Evolutionary conservation across 2,113 vertebrate species (phyloP).

Genomic region (Columba livia): DNA sequence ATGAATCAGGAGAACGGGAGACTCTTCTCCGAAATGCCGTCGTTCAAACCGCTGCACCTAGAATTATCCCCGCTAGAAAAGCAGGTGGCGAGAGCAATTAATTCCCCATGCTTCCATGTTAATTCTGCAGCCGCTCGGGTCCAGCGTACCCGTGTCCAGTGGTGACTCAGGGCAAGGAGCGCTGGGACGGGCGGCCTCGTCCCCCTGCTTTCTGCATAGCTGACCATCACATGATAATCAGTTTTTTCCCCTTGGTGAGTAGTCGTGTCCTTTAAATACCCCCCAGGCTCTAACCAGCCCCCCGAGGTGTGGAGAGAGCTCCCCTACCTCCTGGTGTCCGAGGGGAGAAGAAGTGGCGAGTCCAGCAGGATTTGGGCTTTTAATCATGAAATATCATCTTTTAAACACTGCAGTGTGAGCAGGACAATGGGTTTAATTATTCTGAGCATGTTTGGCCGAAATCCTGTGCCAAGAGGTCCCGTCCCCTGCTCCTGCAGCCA

Average conservation of each 20-base stretch:
- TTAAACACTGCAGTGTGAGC: neutral
- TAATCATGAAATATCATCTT: neutral
- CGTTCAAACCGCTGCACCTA: neutral
- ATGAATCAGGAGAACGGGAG: neutral
- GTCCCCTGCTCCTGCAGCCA: neutral
- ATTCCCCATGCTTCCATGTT: constrained; percentile 73
- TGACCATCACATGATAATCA: constrained; percentile 78
- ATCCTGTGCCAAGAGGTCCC: neutral
- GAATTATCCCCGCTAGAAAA: neutral
- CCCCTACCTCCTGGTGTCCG: neutral
- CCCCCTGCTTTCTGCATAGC: constrained; percentile 62
- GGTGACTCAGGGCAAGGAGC: neutral
- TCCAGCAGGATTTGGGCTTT: neutral
- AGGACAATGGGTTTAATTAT: neutral
- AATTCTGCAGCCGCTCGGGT: constrained; percentile 61
- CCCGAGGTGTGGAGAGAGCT: neutral
- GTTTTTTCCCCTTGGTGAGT: constrained; percentile 45
- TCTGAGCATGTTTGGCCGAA: neutral
- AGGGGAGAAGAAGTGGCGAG: neutral
- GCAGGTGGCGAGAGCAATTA: constrained; percentile 66
- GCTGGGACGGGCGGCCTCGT: constrained; percentile 74
- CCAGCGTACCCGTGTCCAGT: neutral
- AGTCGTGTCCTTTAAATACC: constrained; percentile 72
- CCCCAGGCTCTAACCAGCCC: constrained; percentile 44
- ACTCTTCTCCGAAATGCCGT: neutral